Conservation (phyloP, 2,888 invertebrate genomes). For the Orchestes rusci region DNA sequence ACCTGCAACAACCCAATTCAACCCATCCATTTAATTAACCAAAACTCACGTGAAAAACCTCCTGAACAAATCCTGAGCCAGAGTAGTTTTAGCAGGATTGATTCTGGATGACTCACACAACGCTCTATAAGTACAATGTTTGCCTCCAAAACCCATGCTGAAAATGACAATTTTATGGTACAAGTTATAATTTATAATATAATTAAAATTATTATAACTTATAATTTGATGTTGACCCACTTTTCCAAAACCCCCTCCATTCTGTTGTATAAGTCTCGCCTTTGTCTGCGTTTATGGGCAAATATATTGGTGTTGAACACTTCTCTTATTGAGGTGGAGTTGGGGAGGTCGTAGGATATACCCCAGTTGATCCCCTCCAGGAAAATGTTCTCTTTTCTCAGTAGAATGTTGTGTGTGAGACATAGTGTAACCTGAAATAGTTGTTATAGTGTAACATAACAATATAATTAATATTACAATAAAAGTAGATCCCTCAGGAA, state of each 20-base stretch:
- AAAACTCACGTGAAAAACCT: constrained; percentile 57
- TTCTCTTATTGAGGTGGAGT: constrained; percentile 44
- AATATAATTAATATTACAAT: constrained; percentile 45
- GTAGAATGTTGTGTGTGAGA: constrained; percentile 47
- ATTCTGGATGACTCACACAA: constrained; percentile 66
- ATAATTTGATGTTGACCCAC: constrained; percentile 46
- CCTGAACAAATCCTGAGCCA: constrained; percentile 64
- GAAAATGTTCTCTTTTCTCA: constrained; percentile 41
- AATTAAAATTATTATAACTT: too few relatives aligned
- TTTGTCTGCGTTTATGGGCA: constrained; percentile 46
- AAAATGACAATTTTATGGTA: too few relatives aligned
- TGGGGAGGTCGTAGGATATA: constrained; percentile 67
- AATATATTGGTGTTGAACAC: constrained; percentile 12
- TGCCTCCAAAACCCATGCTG: constrained; percentile 70
- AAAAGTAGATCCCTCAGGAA: constrained; percentile 64
- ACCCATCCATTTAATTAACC: too few relatives aligned
- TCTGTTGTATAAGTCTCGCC: constrained; percentile 62
- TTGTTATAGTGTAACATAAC: background rate
- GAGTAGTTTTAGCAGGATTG: constrained; percentile 51
- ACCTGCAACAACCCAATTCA: constrained; percentile 49
- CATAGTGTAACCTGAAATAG: constrained; percentile 50
- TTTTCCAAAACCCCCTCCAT: constrained; percentile 61
- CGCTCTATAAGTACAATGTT: constrained; percentile 61
- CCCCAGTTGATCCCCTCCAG: constrained; percentile 67
- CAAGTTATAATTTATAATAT: too few relatives aligned